Evolutionary conservation across 2,888 invertebrate genomes (phyloP).

Genomic region (Spodoptera littoralis): DNA sequence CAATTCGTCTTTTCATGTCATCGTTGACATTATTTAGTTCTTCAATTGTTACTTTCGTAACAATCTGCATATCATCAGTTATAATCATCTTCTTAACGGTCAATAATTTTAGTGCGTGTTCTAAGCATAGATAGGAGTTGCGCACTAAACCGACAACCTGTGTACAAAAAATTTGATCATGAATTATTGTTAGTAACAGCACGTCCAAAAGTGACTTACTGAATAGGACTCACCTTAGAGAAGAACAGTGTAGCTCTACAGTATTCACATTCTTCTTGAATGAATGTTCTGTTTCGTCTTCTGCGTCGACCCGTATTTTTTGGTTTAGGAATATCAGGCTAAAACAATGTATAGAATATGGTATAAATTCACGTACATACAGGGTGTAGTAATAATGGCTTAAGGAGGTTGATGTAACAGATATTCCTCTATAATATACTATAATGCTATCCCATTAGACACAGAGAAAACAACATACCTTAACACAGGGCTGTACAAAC

Average conservation of each 20-base stretch:
- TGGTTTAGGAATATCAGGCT: no score
- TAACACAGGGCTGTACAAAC: no score
- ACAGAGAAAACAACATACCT: no score
- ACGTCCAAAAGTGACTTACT: neutral
- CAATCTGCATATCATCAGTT: neutral
- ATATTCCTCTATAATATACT: no score
- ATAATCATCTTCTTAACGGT: conserved; percentile 2
- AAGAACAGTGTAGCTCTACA: conserved; percentile 95
- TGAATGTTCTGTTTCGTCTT: conserved; percentile 29
- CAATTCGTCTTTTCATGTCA: conserved; percentile 11
- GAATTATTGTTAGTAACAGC: neutral
- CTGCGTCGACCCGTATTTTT: no score
- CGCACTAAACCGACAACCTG: conserved; percentile 63
- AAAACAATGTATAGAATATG: no score
- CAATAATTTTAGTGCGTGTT: conserved; percentile 62
- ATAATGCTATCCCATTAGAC: no score
- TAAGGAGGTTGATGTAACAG: no score
- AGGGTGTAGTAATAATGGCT: no score
- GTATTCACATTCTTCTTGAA: conserved; percentile 93
- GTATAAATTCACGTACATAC: no score
- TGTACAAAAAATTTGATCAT: neutral
- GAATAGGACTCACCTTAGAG: conserved; percentile 90
- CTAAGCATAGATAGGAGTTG: conserved; percentile 60
- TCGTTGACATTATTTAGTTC: conserved; percentile 16
- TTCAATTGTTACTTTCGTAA: conserved; percentile 7